Evolutionary conservation across 2,113 vertebrate species (phyloP), one percentile per base, ranked within the genome.

Genomic region (Bos taurus): DNA sequence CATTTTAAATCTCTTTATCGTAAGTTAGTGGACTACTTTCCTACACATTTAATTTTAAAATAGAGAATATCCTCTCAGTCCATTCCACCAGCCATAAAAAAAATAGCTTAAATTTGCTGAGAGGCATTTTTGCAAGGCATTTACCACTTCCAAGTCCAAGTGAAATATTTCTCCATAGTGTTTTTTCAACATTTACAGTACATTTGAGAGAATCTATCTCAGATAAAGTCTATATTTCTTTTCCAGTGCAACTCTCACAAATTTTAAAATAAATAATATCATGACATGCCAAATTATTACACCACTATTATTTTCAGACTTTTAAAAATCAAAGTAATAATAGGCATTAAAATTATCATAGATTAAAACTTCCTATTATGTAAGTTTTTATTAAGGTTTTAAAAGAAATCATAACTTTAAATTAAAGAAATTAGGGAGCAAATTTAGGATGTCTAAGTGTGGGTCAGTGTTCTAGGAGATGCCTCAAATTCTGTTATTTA

Each of bases 151-250:
- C 97, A 95, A 98, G 80, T 98, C 98, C 98, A 99, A 99, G 96
- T 96, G 98, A 98, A 99, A 99, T 99, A 98, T 99, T 99, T 99
- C 98, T 98, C 95, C 97, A 77, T 95, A 97, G 88, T 60, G 71
- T 94, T 98, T 98, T 98, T 97, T 97, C 97, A 98, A 96, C 94
- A 98, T 97, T 98, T 97, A 98, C 64, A 98, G 86, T 93, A 95
- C 96, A 95, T 97, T 98, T 98, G 96, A 98, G 97, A 97, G 93
- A 97, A 90, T 97, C 97, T 98, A 97, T 98, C 97, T 96, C 98
- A 98, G 98, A 95, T 97, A 98, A 98, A 86, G 9, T 46, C 94
- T 93, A 60, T 97, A 98, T 98, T 88, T 97, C 80, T 98, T 97
- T 95, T 95, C 93, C 89, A 97, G 92, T 82, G 43, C 67, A 96